phyloP scores from a whole-genome alignment of 1,140 invertebrate species.

The Rhizoglyphus robini region DNA sequence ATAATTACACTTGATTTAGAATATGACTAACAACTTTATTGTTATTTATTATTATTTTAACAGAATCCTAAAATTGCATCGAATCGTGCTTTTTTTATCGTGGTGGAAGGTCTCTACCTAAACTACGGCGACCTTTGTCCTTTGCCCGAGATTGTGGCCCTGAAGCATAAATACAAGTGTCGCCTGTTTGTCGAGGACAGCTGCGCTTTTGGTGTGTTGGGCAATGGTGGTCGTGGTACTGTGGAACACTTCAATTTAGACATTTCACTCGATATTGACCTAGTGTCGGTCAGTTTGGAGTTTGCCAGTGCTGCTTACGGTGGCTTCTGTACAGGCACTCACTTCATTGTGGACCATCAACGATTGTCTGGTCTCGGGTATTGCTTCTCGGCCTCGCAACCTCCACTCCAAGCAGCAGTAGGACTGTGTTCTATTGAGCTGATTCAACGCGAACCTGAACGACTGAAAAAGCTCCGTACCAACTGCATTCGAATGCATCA shows the following conservation, averaged over 20 bases:
- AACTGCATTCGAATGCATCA: conserved; percentile 28
- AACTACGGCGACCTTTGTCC: conserved; percentile 82
- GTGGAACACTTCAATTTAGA: conserved; percentile 61
- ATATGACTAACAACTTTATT: background rate
- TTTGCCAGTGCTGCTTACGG: conserved; percentile 73
- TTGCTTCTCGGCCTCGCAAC: conserved; percentile 91
- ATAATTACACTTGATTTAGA: conserved; percentile 5
- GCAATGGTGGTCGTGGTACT: conserved; percentile 65
- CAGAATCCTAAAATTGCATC: conserved; percentile 58
- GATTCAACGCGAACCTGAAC: conserved; percentile 48
- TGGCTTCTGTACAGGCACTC: conserved; percentile 83
- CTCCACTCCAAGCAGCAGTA: conserved; percentile 73
- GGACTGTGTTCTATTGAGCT: conserved; percentile 62
- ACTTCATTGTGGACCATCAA: conserved; percentile 91
- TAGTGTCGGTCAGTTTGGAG: conserved; percentile 83
- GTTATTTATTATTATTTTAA: too few relatives aligned
- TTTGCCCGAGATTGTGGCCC: conserved; percentile 53
- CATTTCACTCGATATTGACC: conserved; percentile 62
- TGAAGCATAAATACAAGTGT: conserved; percentile 76
- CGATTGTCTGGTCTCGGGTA: conserved; percentile 54
- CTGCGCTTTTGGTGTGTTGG: conserved; percentile 78
- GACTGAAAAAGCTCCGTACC: conserved; percentile 24
- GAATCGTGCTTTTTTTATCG: conserved; percentile 61
- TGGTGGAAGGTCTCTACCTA: conserved; percentile 83
- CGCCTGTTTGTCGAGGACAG: conserved; percentile 88